Evolutionary conservation across 2,888 invertebrate genomes (phyloP).

Genomic region (Platerodrilus igneus): DNA sequence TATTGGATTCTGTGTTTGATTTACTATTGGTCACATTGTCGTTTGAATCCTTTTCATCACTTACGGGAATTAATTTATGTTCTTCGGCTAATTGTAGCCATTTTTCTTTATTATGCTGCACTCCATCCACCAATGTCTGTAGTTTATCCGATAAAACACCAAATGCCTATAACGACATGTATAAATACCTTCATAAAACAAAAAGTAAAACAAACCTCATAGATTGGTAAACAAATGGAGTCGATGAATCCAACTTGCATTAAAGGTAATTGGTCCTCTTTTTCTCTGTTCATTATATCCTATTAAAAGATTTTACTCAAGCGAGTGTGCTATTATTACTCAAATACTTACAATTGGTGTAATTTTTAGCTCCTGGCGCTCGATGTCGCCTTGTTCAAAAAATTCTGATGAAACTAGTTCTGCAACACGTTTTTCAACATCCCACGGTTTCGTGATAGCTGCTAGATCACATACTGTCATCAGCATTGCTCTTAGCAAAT

Average conservation of each 20-base stretch:
- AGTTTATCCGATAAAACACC: slow-evolving; percentile 73
- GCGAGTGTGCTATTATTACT: slow-evolving; percentile 4
- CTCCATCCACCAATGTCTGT: slow-evolving; percentile 77
- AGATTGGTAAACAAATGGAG: slow-evolving; percentile 89
- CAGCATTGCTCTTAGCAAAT: slow-evolving; percentile 82
- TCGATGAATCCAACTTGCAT: slow-evolving; percentile 97
- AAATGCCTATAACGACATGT: slow-evolving; percentile 64
- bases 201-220: slow-evolving; percentile 63
- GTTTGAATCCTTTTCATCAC: slow-evolving; percentile 39
- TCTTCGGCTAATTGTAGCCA: slow-evolving; percentile 72
- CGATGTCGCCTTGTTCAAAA: slow-evolving; percentile 90
- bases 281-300: slow-evolving; percentile 95
- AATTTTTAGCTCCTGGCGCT: slow-evolving; percentile 81
- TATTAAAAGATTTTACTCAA: slow-evolving; percentile 44
- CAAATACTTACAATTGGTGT: slow-evolving; percentile 75
- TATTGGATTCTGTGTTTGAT: slow-evolving; percentile 34
- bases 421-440: slow-evolving; percentile 86
- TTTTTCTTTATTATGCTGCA: slow-evolving; percentile 73
- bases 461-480: slow-evolving; percentile 95
- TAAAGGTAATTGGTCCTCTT: slow-evolving; percentile 86
- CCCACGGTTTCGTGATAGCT: slow-evolving; percentile 93
- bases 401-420: slow-evolving; percentile 89
- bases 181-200: not conserved
- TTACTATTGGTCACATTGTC: slow-evolving; percentile 39
- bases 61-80: slow-evolving; percentile 36